Evolutionary conservation across 37 sponge, comb jelly and placozoan species (phyloP), one percentile per base, ranked within the genome.

Genomic region (Lycopodina hypogea): DNA sequence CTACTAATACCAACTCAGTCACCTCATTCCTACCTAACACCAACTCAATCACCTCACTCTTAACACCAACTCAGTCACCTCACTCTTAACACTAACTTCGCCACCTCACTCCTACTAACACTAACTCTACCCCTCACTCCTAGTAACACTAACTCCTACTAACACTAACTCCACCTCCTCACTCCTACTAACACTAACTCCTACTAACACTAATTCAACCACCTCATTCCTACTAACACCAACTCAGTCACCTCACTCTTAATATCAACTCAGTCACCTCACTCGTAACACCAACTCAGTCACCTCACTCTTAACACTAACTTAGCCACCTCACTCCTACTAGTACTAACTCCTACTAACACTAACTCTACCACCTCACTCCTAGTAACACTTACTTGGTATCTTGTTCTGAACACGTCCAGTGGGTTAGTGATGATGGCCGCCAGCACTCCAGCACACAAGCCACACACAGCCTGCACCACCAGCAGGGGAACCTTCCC

Each of bases 341-440:
- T 9, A 45, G 9, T 9, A 45, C 48, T 12, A 9, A 45, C 48
- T 45, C 48, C 48, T 9, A 45, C 9, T 45, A 9, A 4, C 48
- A 45, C 17, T 15, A 60, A 29, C 61, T 17, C 61, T 12, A 17
- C 61, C 29, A 4, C 61, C 61, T 60, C 24, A 12, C 48, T 45
- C 48, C 48, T 58, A 24, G 6, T 32, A 32, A 30, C 30, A 12
- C 59, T 45, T 17, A 98, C 99, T 89, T 98, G 99, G 29, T 94
- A 90, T 80, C 99, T 87, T 23, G 99, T 93, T 26, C 99, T 85
- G 17, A 98, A 40, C 21, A 98, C 89, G 39, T 98, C 99, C 83
- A 98, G 83, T 0, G 96, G 92, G 61, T 98, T 98, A 32, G 96
- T 95, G 12, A 87, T 72, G 18, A 69, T 57, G 28, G 90, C 70